A percentile compares a stretch with the other conserved stretches of the same genome.
These are phyloP conservation scores for Pipa parva DNA, from an alignment of 2,113 vertebrate genomes.

Conservation along the genomic window DNA sequence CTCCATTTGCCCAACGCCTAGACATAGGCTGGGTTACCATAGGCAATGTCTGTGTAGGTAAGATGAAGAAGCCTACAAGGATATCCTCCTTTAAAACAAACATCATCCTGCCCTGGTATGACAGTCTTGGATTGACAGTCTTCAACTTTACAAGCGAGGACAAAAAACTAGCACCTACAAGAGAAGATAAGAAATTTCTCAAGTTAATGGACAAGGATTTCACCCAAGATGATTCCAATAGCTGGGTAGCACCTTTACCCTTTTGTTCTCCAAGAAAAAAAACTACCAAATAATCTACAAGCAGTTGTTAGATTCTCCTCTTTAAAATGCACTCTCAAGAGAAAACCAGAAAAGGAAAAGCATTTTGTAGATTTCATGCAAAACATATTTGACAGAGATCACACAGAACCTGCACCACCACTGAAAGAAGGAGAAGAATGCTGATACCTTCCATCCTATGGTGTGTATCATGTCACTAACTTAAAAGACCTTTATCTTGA, in stretches of 20 bases:
- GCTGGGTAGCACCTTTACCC: slow-evolving; percentile 5
- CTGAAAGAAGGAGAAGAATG: no score
- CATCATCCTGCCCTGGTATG: not conserved
- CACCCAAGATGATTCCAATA: not conserved
- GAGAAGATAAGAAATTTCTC: not conserved
- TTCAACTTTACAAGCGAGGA: not conserved
- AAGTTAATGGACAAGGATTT: not conserved
- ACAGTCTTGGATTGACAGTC: not conserved
- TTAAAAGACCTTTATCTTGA: no score
- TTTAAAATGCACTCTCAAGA: not conserved
- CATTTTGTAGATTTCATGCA: no score
- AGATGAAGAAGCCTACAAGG: not conserved
- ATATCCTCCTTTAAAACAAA: not conserved
- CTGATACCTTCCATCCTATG: no score
- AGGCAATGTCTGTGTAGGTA: not conserved
- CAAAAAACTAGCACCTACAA: not conserved
- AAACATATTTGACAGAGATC: no score
- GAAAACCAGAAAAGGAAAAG: no score
- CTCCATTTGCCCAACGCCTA: no score
- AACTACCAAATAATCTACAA: not conserved
- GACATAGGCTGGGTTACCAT: slow-evolving; percentile 6
- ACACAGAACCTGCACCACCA: no score
- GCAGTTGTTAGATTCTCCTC: no score
- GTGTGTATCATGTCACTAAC: no score
- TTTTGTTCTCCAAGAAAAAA: not conserved